Conservation (phyloP, 2,888 invertebrate genomes). For the Lithosia quadra region DNA sequence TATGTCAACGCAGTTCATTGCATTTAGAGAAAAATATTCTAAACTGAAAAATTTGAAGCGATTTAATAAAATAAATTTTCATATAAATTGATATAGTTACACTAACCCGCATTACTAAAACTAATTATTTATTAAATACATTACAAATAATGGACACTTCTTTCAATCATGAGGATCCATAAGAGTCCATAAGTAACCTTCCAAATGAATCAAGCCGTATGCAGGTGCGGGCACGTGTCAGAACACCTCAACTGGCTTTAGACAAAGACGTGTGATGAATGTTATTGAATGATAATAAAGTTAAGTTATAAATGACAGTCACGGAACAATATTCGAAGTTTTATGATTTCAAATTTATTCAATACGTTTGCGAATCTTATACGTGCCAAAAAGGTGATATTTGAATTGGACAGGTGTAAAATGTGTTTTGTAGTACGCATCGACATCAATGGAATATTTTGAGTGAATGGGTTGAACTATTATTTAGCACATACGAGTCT, state of each 20-base stretch:
- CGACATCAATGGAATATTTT: constrained; percentile 4
- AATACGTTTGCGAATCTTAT: neutral
- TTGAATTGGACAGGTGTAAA: constrained; percentile 4
- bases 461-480: neutral
- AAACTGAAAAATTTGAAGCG: too few species aligned
- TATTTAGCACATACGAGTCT: too few species aligned
- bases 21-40: too few species aligned
- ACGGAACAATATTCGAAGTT: neutral
- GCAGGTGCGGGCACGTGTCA: constrained; percentile 8
- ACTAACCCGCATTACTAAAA: too few species aligned
- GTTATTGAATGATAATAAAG: neutral
- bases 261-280: constrained; percentile 2
- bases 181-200: neutral
- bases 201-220: constrained; percentile 4
- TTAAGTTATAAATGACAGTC: neutral
- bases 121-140: too few species aligned
- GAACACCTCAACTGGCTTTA: neutral
- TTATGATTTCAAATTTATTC: neutral
- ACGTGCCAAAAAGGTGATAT: constrained; percentile 1
- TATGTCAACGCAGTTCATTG: too few species aligned
- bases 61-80: too few species aligned
- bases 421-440: constrained; percentile 2
- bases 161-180: neutral
- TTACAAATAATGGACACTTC: neutral
- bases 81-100: too few species aligned